Evolutionary conservation across 2,888 invertebrate genomes (phyloP), one percentile per base, ranked within the genome.

Genomic region (Cosmia trapezina): DNA sequence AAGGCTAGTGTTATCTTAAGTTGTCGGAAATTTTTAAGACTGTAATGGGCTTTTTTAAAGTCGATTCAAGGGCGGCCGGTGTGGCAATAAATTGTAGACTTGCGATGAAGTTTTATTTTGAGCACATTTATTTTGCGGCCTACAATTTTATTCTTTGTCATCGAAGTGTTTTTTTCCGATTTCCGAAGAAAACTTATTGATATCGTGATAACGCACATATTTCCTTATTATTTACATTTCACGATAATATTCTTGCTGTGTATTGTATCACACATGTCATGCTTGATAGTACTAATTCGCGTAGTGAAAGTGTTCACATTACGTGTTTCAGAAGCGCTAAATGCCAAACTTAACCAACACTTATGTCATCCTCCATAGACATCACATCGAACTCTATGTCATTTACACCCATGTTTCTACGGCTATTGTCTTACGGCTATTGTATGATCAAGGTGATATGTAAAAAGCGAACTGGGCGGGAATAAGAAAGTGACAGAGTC

Each of bases 291-390:
- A 79, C 51, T 49, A 76, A 75, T 64, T 56, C 45, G 28, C 22
- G 56, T 19, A 68, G 82, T 72, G 84, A 80, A 83, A 83, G 84
- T 83, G 47, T 51, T 41, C 60, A 53, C 56, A 65, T 72, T 76
- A 76, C 76, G 72, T 76, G 57, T 68, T 70, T 62, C 76, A 73
- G 67, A 70, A 71, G 67, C 60, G 77, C 53, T 81, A 83, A 83
- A 81, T 64, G 61, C 19, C 60, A 61, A 17, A 63, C 65, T 63
- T 70, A 49, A 65, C 53, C 28, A 59, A 33, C 56, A 54, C 64
- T 72, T 74, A 70, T 71, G 62, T 63, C 59, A 68, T 47, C 11
- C 33, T 56, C 17, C 51, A 53, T 43, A 57, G 33, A 53, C 56
- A 68, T 37, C 17, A 49, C 56, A 68, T 37, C 17, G 49, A 68